phyloP scores from a whole-genome alignment of 2,113 vertebrate genomes.

The Phyllostomus discolor region DNA sequence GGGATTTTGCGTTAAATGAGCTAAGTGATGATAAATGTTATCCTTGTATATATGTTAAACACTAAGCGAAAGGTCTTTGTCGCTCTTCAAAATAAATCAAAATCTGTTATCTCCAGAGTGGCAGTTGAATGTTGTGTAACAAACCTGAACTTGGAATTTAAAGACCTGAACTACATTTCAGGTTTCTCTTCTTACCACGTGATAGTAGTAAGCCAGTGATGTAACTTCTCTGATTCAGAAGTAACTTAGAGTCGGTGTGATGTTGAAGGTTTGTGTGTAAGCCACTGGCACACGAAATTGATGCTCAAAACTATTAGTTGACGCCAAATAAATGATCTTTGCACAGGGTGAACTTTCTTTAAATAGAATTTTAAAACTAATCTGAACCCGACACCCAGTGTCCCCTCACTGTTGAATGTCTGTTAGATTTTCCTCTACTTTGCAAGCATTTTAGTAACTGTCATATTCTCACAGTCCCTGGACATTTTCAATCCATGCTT shows the following conservation, averaged over 20 bases:
- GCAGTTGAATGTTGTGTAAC: background rate
- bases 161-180: background rate
- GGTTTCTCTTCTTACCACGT: background rate
- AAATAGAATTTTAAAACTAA: background rate
- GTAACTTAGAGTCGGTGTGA: background rate
- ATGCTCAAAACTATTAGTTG: background rate
- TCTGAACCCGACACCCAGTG: no score
- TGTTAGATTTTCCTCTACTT: background rate
- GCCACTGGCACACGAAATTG: background rate
- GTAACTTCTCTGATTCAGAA: background rate
- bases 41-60: background rate
- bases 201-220: background rate
- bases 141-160: background rate
- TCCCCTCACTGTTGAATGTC: background rate
- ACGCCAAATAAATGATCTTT: background rate
- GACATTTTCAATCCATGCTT: background rate
- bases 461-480: background rate
- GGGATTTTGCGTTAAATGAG: background rate
- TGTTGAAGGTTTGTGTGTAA: background rate
- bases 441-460: background rate
- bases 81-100: background rate
- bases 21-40: background rate
- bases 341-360: background rate
- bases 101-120: background rate
- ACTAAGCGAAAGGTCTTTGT: background rate